These are phyloP conservation scores for Pristionchus arcanus DNA, from an alignment of 2,888 invertebrate genomes.

Conservation along the genomic window DNA sequence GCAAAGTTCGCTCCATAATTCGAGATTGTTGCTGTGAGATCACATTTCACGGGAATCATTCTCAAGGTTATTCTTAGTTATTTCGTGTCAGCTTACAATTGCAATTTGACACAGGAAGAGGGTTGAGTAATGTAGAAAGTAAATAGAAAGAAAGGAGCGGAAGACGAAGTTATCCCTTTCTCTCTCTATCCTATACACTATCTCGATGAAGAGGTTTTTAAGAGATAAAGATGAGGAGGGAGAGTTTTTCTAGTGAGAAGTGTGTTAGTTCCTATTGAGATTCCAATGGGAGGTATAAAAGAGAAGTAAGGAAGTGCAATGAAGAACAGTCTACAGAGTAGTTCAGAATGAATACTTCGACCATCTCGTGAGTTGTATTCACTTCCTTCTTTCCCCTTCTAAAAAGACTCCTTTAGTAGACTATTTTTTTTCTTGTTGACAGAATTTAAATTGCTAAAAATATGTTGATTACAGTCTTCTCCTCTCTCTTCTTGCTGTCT, in stretches of 20 bases:
- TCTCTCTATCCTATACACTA: background rate
- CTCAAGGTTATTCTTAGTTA: conserved; percentile 40
- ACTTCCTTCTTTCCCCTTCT: background rate
- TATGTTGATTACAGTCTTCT: conserved; percentile 27
- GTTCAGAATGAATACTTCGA: background rate
- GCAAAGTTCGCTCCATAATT: too few relatives aligned
- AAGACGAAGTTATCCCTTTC: conserved; percentile 28
- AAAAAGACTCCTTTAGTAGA: background rate
- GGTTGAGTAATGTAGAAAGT: conserved; percentile 18
- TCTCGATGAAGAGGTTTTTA: background rate
- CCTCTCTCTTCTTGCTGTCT: conserved; percentile 21
- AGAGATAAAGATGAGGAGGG: conserved; percentile 1
- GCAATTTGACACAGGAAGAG: conserved; percentile 35
- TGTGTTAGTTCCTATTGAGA: background rate
- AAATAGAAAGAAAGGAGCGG: conserved; percentile 31
- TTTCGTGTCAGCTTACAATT: background rate
- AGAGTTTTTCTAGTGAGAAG: conserved; percentile 26
- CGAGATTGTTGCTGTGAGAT: background rate
- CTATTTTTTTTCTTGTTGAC: background rate
- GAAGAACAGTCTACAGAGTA: conserved; percentile 27
- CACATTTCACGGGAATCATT: background rate
- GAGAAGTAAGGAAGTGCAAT: background rate
- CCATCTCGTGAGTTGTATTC: conserved; percentile 12
- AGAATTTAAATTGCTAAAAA: background rate
- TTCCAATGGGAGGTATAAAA: conserved; percentile 13